Evolutionary conservation across 2,888 invertebrate genomes (phyloP), one percentile per base, ranked within the genome.

Genomic region (Hydrotaea diabolus): DNA sequence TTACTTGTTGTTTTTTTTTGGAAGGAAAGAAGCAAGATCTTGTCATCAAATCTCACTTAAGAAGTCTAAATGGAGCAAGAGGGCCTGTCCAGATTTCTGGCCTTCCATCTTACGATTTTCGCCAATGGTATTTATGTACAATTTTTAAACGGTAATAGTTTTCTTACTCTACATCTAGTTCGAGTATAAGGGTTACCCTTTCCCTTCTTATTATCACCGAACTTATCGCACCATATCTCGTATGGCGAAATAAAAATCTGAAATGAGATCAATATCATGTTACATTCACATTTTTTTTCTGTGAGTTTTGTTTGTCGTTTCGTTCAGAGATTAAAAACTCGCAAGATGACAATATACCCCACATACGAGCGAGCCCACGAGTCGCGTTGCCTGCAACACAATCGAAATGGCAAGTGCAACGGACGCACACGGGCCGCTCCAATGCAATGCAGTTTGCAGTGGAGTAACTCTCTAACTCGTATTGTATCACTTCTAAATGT

Each of bases 221-320:
- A 57, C 55, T 49, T 13, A n/a, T 49, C n/a, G 2, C 26, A 19
- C n/a, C 19, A 4, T 17, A n/a, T 46, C 69, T 69, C 69, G 69
- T 69, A 4, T 15, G 46, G 8, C 15, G 23, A 8, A 46, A 69
- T 46, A 23, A 9, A 55, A 46, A 84, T 82, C 82, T 62, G 59
- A 85, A 82, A 82, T 82, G 55, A 85, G 85, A 85, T 85, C 85
- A 77, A 82, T 85, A 85, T 85, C 85, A 82, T 73, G 82, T 85
- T 82, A 82, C 85, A 80, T 77, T 85, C 74, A 66, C 69, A 66
- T 64, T 57, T 59, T 75, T 79, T 31, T 31, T 31, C 66, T 77
- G 26, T 15, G 26, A 26, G 39, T 26, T 55, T 77, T 77, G 59
- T 59, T 73, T 64, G 31, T 53, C 59, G 17, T 66, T 74, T 36